Evolutionary conservation across 2,113 vertebrate species (phyloP), one percentile per base, ranked within the genome.

Genomic region (Chionodraco myersi): DNA sequence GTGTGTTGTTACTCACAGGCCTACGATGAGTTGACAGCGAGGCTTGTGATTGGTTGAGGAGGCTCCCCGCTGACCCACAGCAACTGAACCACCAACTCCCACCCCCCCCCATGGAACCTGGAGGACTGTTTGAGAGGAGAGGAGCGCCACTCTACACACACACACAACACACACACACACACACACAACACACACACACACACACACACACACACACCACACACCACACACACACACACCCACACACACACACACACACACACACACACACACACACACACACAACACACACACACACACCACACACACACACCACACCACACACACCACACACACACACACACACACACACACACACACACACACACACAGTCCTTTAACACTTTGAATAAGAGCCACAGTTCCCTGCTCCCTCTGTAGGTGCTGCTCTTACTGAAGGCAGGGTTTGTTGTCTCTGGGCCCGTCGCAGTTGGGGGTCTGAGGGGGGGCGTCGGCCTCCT

Each of bases 1-100:
- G 36, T 36, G 36, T 0, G 11, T 8, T 15, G 16, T 45, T 76
- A 96, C 97, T 96, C 92, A 99, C 98, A 99, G 94, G 80, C 98
- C 97, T 97, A 98, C 0, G 97, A 96, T 63, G 98, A 99, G 88
- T 98, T 99, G 83, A 99, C 74, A 41, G 96, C 96, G 92, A 99
- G 93, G 91, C 97, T 98, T 79, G 96, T 98, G 94, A 99, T 98
- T 75, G 96, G 98, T 18, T 99, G 98, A 73, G 98, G 98, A n/a
- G 98, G 98, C 87, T 99, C 98, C 85, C 98, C 98, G 56, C 96
- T 95, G 81, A 99, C 97, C 98, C 98, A 99, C 56, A 99, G 96
- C 92, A 99, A 93, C 92, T 99, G 98, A 89, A 99, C 96, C 80
- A 99, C 96, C 52, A 99, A 94, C 84, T 99, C 98, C 78, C n/a